These are phyloP conservation scores for Coleophora deauratella DNA, from an alignment of 2,888 invertebrate genomes.

Conservation along the genomic window DNA sequence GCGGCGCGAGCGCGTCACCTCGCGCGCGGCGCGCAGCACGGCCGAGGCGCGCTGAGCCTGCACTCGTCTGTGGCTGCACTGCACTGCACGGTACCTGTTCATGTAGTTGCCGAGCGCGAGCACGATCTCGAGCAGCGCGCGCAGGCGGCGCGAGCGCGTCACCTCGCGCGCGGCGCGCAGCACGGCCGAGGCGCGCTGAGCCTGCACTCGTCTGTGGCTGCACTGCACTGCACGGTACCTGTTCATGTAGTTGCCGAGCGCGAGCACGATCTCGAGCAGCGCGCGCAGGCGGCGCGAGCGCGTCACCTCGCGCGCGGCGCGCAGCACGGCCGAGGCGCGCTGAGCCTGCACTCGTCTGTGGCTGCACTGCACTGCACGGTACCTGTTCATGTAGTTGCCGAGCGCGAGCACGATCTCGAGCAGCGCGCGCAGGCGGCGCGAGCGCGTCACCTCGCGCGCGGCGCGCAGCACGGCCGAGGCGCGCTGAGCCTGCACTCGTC, in stretches of 20 bases:
- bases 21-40: constrained; percentile 87
- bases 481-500: no score
- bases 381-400: constrained; percentile 96
- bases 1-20: constrained; percentile 85
- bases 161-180: constrained; percentile 90
- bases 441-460: constrained; percentile 88
- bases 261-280: constrained; percentile 90
- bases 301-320: constrained; percentile 90
- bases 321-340: constrained; percentile 88
- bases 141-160: constrained; percentile 82
- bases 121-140: constrained; percentile 86
- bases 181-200: constrained; percentile 45
- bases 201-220: neutral
- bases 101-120: constrained; percentile 96
- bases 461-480: constrained; percentile 92
- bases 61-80: no score
- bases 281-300: constrained; percentile 85
- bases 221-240: no score
- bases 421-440: constrained; percentile 83
- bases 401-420: constrained; percentile 92
- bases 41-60: neutral
- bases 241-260: constrained; percentile 97
- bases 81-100: constrained; percentile 86
- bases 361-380: no score
- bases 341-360: no score